Conservation (phyloP, 2,113 vertebrate species). For the Orcinus orca region DNA sequence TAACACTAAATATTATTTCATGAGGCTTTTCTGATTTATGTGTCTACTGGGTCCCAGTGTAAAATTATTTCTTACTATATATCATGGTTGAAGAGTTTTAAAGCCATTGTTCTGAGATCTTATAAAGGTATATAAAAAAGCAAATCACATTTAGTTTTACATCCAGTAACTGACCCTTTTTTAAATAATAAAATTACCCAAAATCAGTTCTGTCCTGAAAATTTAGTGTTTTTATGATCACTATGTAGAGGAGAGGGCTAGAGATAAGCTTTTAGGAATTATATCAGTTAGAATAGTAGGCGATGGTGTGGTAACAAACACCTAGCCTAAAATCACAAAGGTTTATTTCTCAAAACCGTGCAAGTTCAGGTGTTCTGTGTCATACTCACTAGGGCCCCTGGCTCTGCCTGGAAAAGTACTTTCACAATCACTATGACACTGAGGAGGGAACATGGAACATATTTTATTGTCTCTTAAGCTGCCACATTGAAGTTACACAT, state of each 20-base stretch:
- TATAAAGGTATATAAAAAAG: not conserved
- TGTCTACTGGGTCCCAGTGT: not conserved
- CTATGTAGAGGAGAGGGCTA: not conserved
- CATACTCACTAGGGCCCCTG: too few species aligned
- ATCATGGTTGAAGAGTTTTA: not conserved
- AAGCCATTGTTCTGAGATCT: not conserved
- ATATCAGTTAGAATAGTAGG: not conserved
- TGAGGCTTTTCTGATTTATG: not conserved
- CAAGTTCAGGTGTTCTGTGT: not conserved
- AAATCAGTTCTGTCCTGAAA: not conserved
- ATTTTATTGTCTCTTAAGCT: not conserved
- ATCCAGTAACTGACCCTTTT: not conserved
- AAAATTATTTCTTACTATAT: not conserved
- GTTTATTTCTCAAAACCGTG: not conserved
- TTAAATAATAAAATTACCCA: not conserved
- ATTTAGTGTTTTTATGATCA: not conserved
- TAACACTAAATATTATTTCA: not conserved
- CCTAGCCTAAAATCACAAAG: not conserved
- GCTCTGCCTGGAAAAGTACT: not conserved
- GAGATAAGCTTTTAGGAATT: not conserved
- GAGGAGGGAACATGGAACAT: not conserved
- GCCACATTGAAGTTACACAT: not conserved
- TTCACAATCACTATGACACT: not conserved
- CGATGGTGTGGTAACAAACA: not conserved
- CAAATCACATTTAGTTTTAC: not conserved